Base-by-base conservation (phyloP, 2,888 invertebrate genomes). In the Drosophila kanekoi region DNA sequence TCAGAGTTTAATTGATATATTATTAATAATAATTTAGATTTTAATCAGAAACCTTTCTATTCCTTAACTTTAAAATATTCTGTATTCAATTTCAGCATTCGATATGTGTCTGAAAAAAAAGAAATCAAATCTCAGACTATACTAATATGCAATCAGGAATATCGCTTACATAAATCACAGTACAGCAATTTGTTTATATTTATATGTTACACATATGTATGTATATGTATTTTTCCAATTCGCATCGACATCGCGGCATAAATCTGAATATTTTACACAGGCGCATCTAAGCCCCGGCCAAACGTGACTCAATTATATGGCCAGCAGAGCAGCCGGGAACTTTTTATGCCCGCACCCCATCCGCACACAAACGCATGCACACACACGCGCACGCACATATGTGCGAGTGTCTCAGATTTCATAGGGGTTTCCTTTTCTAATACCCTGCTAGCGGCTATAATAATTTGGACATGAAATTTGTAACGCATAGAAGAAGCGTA, bases 231-330 rank as follows among this genome's bases (percentile, higher is more conserved):
- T 37, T 54, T 49, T 33, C 52, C 38, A 45, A 41, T 68, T 20
- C 16, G 58, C 35, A 44, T 70, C 64, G 57, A 61, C 47, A 70
- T 68, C 69, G 73, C 87, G 80, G 84, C 87, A 84, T 84, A 84
- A 84, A 84, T 84, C 89, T 83, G 78, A 83, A 89, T 87, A 87
- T 79, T 62, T 80, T 68, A 67, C 61, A 78, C 16, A 58, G 54
- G 41, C 66, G 62, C 63, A 62, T 64, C 54, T 84, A 87, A 87
- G 79, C 76, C 77, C 77, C 40, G 47, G 35, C 65, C 77, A 86
- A 84, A 88, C 90, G 90, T 88, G 88, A 89, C 89, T 89, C 89
- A 81, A 90, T 88, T 89, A 84, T 88, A 78, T 79, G 69, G 70
- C 68, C 68, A 76, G 47, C 59, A 53, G 69, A 67, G 66, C 66